These are phyloP conservation scores for Poecilia latipinna DNA, from an alignment of 2,113 vertebrate species.

Conservation along the genomic window DNA sequence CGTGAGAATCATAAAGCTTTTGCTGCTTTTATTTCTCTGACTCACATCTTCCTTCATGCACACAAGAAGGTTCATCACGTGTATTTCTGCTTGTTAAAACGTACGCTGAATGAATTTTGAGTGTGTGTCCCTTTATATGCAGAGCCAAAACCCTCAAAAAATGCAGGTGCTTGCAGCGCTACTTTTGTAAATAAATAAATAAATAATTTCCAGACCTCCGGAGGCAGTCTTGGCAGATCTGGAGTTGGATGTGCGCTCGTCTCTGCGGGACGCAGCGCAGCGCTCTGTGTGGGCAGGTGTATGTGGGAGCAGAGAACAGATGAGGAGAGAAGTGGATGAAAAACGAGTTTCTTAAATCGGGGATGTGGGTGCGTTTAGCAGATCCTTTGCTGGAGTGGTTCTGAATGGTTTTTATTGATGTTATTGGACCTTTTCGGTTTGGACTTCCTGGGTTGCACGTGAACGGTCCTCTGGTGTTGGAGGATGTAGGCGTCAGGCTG, in stretches of 20 bases:
- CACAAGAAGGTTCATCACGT: background rate
- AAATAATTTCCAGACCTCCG: background rate
- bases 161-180: conserved; percentile 10
- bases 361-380: conserved; percentile 59
- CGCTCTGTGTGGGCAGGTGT: conserved; percentile 54
- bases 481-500: conserved; percentile 48
- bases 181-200: too few species aligned
- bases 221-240: conserved; percentile 16
- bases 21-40: conserved; percentile 20
- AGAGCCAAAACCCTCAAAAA: conserved; percentile 2
- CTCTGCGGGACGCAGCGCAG: conserved; percentile 5
- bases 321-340: conserved; percentile 49
- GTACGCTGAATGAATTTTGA: conserved; percentile 13
- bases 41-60: background rate
- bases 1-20: conserved; percentile 19
- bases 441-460: conserved; percentile 39
- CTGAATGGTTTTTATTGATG: conserved; percentile 42
- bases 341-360: conserved; percentile 34
- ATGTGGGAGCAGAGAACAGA: conserved; percentile 52
- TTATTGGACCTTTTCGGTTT: conserved; percentile 31
- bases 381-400: conserved; percentile 34
- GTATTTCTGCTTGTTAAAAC: background rate
- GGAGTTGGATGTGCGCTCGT: conserved; percentile 27
- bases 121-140: conserved; percentile 3
- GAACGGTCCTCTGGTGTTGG: conserved; percentile 44